Evolutionary conservation across 2,113 vertebrate genomes (phyloP), one percentile per base, ranked within the genome.

Genomic region (Orthonyx spaldingii): DNA sequence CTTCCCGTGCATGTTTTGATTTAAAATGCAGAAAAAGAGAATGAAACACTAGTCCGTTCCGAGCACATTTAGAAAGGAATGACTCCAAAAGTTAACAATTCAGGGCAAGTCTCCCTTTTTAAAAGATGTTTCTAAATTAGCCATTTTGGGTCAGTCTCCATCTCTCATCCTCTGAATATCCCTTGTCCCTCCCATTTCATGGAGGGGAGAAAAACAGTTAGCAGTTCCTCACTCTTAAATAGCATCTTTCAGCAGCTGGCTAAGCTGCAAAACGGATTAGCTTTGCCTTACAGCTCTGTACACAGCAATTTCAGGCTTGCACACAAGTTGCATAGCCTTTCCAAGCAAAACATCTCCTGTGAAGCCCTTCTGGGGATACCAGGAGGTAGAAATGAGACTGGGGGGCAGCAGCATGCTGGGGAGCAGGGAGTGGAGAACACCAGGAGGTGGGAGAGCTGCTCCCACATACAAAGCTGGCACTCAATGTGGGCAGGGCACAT

Each of bases 221-320:
- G 83, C 59, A 66, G 68, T 20, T 88, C 56, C 64, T n/a, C 41
- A 16, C n/a, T 84, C 63, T 59, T 50, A 80, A 92, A 37, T 5
- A 86, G 23, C 59, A 69, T 88, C 79, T 88, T 93, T 92, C 70
- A 70, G 82, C 65, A 77, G 66, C 63, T 63, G 64, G 57, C 59
- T 94, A 84, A 93, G 94, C 83, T 92, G 83, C 52, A 76, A 74
- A 94, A 88, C 0, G 23, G 92, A 93, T 94, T 92, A 94, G 71
- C 59, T 76, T 77, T 96, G 94, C 85, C 79, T 93, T 61, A 53
- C 59, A 94, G 92, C 66, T 74, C 79, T 70, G 71, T 35, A 79
- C 85, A 63, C 88, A 69, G 52, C 57, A 55, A 88, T 88, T 95
- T 86, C 72, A 89, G 81, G 52, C 60, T 89, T 65, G 70, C 85